Conservation (phyloP, 2,888 invertebrate genomes). For the Eudemis profundana region DNA sequence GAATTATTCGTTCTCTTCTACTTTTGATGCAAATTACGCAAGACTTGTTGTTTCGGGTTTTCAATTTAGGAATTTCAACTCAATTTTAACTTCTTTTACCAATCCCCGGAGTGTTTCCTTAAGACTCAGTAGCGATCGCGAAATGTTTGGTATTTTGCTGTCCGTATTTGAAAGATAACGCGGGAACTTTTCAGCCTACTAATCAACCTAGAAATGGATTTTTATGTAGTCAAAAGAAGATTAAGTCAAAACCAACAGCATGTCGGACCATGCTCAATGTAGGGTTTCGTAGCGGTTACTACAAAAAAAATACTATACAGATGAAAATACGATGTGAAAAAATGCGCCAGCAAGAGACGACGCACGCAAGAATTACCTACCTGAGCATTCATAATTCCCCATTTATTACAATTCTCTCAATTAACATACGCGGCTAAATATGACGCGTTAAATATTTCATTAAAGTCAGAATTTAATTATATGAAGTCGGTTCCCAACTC, state of each 20-base stretch:
- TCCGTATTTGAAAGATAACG: slow-evolving; percentile 1
- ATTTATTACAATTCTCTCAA: background rate
- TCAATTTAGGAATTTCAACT: slow-evolving; percentile 39
- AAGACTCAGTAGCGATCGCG: slow-evolving; percentile 16
- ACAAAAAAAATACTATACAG: too few species aligned
- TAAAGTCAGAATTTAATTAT: background rate
- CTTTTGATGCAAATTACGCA: slow-evolving; percentile 24
- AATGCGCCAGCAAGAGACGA: too few species aligned
- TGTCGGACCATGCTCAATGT: too few species aligned
- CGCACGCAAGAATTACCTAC: too few species aligned
- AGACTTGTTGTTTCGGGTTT: slow-evolving; percentile 28
- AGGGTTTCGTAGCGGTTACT: too few species aligned
- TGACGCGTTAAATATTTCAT: background rate
- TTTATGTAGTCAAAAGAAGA: too few species aligned
- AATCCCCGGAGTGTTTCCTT: slow-evolving; percentile 28
- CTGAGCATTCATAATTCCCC: too few species aligned
- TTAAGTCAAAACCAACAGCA: too few species aligned
- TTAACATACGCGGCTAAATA: background rate
- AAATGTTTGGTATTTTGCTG: slow-evolving; percentile 3
- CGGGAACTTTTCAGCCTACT: slow-evolving; percentile 10
- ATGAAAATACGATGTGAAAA: too few species aligned
- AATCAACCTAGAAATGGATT: background rate
- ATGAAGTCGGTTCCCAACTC: background rate
- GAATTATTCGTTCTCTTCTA: slow-evolving; percentile 22
- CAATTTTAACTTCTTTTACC: slow-evolving; percentile 35